Evolutionary conservation across 1,140 invertebrate species (phyloP), one percentile per base, ranked within the genome.

Genomic region (Aphis gossypii): DNA sequence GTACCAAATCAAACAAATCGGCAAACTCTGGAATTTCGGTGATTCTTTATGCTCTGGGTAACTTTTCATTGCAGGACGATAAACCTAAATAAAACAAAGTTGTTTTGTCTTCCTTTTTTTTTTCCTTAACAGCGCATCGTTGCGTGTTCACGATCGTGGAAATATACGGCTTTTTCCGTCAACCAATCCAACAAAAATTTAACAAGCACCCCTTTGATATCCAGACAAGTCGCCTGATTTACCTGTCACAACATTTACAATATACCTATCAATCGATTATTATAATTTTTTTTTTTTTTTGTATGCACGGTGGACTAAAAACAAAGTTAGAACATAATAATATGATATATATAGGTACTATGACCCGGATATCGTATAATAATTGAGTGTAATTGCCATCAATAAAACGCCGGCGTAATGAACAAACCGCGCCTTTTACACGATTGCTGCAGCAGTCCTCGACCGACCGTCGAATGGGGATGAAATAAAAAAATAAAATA

Each of bases 341-440:
- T 20, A 76, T n/a, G n/a, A 35, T 76, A n/a, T 76, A n/a, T 14
- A 76, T n/a, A 14, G 60, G 25, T 68, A 68, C 30, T n/a, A 18
- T 76, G n/a, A n/a, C 60, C 60, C 60, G 60, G 60, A 76, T 76
- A 76, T 76, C 60, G 60, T 76, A 76, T 30, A 76, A n/a, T 76
- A 76, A 76, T 76, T 76, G 14, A n/a, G 14, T n/a, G 30, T 76
- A 76, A 76, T 76, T 76, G 60, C 60, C 60, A 76, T 76, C 60
- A 5, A 35, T 76, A 76, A 76, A 76, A 76, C 14, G n/a, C 60
- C 60, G 30, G 14, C n/a, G 60, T n/a, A 76, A 76, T n/a, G 30
- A 76, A 76, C n/a, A 76, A 76, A 76, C 60, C 14, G n/a, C 18
- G 30, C 60, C 60, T n/a, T 76, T 76, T 76, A 18, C 60, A 11